Evolutionary conservation across 2,888 invertebrate genomes (phyloP).

Genomic region (Cyclophora punctaria): DNA sequence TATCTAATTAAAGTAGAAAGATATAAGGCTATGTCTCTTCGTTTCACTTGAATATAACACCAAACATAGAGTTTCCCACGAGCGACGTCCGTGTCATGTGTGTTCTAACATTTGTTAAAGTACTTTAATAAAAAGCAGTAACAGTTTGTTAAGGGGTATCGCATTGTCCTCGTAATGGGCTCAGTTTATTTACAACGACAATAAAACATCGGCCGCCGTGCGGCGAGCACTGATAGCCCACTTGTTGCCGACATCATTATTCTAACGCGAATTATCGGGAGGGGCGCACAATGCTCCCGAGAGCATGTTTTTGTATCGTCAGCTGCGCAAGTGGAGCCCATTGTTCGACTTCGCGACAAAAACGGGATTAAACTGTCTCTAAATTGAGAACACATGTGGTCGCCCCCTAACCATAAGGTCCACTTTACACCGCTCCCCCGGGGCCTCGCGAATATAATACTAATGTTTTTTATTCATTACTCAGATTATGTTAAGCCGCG

Average conservation of each 20-base stretch:
- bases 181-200: slow-evolving; percentile 12
- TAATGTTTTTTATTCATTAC: slow-evolving; percentile 56
- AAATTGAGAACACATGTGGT: slow-evolving; percentile 27
- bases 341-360: slow-evolving; percentile 40
- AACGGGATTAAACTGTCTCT: slow-evolving; percentile 46
- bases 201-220: slow-evolving; percentile 17
- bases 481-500: slow-evolving; percentile 50
- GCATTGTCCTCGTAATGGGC: slow-evolving; percentile 3
- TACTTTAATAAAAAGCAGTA: background rate
- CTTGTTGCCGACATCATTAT: slow-evolving; percentile 18
- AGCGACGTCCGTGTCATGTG: too few relatives aligned
- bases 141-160: background rate
- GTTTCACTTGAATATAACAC: too few relatives aligned
- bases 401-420: slow-evolving; percentile 18
- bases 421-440: slow-evolving; percentile 17
- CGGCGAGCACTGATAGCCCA: slow-evolving; percentile 16
- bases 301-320: slow-evolving; percentile 50
- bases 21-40: too few relatives aligned
- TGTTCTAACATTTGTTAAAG: too few relatives aligned
- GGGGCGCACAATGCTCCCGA: slow-evolving; percentile 22
- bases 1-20: too few relatives aligned
- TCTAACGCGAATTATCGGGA: slow-evolving; percentile 11
- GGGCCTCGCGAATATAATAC: slow-evolving; percentile 34
- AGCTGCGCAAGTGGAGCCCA: slow-evolving; percentile 64
- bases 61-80: too few relatives aligned